Percentiles rank a stretch among this genome's conserved stretches.
Evolutionary conservation across 2,797 vertebrate species (phyloP).

Genomic region (Eremophila alpestris): DNA sequence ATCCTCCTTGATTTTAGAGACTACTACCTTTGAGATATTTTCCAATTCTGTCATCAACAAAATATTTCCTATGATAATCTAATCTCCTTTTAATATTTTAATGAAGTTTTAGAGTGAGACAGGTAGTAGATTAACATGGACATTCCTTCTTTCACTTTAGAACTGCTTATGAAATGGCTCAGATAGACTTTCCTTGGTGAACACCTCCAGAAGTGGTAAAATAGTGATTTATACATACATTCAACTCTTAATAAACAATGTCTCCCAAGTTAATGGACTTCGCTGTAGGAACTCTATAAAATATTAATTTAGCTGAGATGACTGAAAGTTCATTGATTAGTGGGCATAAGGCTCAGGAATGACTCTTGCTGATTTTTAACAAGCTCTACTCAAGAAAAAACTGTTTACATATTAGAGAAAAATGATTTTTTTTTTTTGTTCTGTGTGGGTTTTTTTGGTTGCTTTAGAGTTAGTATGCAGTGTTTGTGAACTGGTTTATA

Average conservation of each 20-base stretch:
- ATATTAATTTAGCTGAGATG: not conserved
- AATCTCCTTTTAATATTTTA: not conserved
- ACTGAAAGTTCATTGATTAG: not conserved
- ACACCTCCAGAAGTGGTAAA: not conserved
- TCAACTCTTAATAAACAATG: not conserved
- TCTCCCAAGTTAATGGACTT: not conserved
- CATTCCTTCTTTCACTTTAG: not conserved
- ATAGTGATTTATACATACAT: not conserved
- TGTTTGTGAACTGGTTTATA: not conserved
- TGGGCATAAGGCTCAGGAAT: not conserved
- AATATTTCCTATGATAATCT: not conserved
- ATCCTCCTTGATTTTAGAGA: not conserved
- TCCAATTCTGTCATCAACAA: not conserved
- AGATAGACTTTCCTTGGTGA: not conserved
- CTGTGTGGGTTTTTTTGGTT: rapidly evolving
- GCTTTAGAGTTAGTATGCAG: not conserved
- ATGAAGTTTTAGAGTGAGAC: not conserved
- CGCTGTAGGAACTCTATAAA: not conserved
- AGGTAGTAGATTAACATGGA: not conserved
- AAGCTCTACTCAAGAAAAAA: not conserved
- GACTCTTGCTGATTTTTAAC: not conserved
- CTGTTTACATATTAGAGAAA: not conserved
- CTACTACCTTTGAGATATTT: not conserved
- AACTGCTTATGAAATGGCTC: not conserved
- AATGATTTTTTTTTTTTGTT: rapidly evolving